Conservation (phyloP, 2,797 vertebrate species). For the Graptemys geographica region DNA sequence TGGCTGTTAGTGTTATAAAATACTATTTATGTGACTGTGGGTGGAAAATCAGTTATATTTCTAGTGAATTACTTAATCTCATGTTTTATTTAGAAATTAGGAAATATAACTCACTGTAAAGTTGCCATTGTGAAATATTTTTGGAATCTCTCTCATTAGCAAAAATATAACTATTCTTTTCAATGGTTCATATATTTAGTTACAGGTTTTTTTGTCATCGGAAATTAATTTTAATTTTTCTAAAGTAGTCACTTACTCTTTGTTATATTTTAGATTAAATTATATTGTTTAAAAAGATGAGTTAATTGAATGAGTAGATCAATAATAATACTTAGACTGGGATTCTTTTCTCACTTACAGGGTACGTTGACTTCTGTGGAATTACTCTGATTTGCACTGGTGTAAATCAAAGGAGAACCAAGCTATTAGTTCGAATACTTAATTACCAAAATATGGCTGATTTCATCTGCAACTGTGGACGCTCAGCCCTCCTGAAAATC, state of each 20-base stretch:
- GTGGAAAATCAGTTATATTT: conserved; percentile 71
- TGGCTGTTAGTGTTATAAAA: conserved; percentile 91
- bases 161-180: conserved; percentile 50
- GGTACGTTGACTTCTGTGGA: rapidly evolving
- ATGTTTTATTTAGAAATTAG: conserved; percentile 71
- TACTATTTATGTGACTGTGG: conserved; percentile 79
- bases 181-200: conserved; percentile 41
- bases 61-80: conserved; percentile 70
- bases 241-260: conserved; percentile 30
- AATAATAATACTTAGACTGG: not conserved
- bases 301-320: not conserved
- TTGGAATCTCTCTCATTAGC: conserved; percentile 32
- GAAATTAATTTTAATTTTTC: conserved; percentile 30
- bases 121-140: conserved; percentile 55
- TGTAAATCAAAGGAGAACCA: not conserved
- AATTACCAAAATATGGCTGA: not conserved
- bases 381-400: not conserved
- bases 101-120: conserved; percentile 49
- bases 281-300: not conserved
- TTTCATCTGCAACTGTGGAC: not conserved
- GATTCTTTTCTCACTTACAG: not conserved
- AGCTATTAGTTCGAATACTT: not conserved
- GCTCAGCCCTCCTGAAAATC: not conserved
- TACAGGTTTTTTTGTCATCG: conserved; percentile 19
- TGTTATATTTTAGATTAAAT: conserved; percentile 15